Evolutionary conservation across 2,113 vertebrate species (phyloP).

Genomic region (Pungitius pungitius): DNA sequence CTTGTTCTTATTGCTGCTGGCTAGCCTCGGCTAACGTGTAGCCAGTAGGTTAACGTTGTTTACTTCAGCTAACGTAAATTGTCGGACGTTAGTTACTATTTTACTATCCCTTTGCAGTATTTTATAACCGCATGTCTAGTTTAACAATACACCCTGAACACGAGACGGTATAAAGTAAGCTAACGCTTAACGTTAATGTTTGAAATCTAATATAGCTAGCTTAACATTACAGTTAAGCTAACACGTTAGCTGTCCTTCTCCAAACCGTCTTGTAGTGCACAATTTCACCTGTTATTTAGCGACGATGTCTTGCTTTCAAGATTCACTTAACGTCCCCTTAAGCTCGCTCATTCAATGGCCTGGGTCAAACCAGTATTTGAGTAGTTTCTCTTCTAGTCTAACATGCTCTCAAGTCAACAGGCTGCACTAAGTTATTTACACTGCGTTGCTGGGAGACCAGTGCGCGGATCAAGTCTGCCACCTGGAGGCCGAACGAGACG

Average conservation of each 20-base stretch:
- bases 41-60: background rate
- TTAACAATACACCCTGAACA: background rate
- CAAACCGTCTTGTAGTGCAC: background rate
- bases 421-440: conserved; percentile 62
- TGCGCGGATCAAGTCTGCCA: conserved; percentile 17
- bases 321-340: background rate
- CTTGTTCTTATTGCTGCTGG: conserved; percentile 36
- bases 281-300: conserved; percentile 52
- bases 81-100: background rate
- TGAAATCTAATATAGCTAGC: background rate
- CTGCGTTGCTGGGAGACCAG: conserved; percentile 76
- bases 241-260: background rate
- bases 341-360: background rate
- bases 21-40: conserved; percentile 44
- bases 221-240: conserved; percentile 4
- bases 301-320: background rate
- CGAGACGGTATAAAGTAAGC: rapidly evolving
- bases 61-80: background rate
- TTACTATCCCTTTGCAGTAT: rapidly evolving
- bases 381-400: conserved; percentile 38
- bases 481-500: conserved; percentile 26
- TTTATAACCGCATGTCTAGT: rapidly evolving
- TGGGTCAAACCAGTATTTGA: conserved; percentile 25
- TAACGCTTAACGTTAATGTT: background rate
- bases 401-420: background rate